Conservation (phyloP, 2,113 vertebrate species). For the Plotosus lineatus region DNA sequence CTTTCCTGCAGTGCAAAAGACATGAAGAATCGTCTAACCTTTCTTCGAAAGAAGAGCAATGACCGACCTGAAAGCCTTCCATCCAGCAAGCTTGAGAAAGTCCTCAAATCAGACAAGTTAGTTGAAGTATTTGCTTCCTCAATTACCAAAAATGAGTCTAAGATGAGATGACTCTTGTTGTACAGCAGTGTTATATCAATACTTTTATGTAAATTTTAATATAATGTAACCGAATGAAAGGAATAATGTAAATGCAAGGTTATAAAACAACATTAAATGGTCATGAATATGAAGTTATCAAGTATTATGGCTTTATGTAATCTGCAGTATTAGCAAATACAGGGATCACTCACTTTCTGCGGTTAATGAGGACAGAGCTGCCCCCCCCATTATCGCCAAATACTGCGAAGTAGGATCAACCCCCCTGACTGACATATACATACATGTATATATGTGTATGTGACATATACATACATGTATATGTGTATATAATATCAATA, state of each 20-base stretch:
- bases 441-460: too few relatives aligned
- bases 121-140: constrained; percentile 53
- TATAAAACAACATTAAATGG: neutral
- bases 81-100: constrained; percentile 81
- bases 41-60: constrained; percentile 78
- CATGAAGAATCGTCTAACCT: constrained; percentile 80
- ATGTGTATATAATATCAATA: too few relatives aligned
- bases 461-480: too few relatives aligned
- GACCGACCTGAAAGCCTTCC: constrained; percentile 72
- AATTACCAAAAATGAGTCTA: constrained; percentile 13
- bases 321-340: neutral
- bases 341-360: too few relatives aligned
- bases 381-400: too few relatives aligned
- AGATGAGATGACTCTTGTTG: neutral
- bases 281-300: neutral
- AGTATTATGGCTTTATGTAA: constrained; percentile 11
- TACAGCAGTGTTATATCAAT: neutral
- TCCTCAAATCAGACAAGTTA: constrained; percentile 78
- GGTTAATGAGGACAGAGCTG: too few relatives aligned
- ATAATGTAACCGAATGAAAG: neutral
- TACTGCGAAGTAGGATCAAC: too few relatives aligned
- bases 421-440: too few relatives aligned
- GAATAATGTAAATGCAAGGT: neutral
- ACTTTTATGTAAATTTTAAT: neutral
- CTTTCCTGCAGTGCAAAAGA: constrained; percentile 78